Base-by-base conservation (phyloP, 2,113 vertebrate genomes). In the Clupea harengus region DNA sequence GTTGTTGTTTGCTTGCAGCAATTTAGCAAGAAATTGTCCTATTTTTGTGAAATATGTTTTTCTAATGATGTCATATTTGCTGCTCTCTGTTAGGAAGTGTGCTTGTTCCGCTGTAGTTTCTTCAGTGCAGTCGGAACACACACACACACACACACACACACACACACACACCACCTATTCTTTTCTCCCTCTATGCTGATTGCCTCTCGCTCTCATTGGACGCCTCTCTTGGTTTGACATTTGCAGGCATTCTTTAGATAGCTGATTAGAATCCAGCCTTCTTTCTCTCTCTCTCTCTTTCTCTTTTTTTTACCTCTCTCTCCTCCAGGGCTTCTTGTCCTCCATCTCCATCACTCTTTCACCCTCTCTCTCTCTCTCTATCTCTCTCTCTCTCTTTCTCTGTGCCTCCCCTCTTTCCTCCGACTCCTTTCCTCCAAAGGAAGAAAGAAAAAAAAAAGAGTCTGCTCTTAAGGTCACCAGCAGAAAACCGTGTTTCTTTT, bases 211-310 rank as follows among this genome's bases (percentile, higher is more conserved):
- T 45, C 64, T 85, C 60, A 81, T 90, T 90, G 86, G 89, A 82
- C 86, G 25, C 89, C 89, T 89, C 85, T 84, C 83, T 90, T 87
- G 81, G 80, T 82, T 87, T 94, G 94, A 95, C 94, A 94, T 94
- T 94, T 95, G 92, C 92, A 92, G 89, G 82, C 88, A 89, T 91
- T 91, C 93, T 91, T 91, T 89, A 93, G 88, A 93, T 90, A 92
- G 92, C 89, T 93, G 93, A 94, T 95, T 93, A 94, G 91, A 85
- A 92, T 88, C 91, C 89, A 89, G 45, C 83, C 86, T 86, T 88
- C 57, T 44, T 85, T 86, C 75, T 47, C 39, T 78, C 17, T 81
- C 78, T 72, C 46, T 25, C 45, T 1, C 57, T 82, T 18, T 47
- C 25, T 25, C 7, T 84, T 13, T 72, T 32, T 46, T 13, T 72